These are phyloP conservation scores for Alviniconcha marisindica DNA, from an alignment of 1,140 invertebrate genomes.

Conservation along the genomic window DNA sequence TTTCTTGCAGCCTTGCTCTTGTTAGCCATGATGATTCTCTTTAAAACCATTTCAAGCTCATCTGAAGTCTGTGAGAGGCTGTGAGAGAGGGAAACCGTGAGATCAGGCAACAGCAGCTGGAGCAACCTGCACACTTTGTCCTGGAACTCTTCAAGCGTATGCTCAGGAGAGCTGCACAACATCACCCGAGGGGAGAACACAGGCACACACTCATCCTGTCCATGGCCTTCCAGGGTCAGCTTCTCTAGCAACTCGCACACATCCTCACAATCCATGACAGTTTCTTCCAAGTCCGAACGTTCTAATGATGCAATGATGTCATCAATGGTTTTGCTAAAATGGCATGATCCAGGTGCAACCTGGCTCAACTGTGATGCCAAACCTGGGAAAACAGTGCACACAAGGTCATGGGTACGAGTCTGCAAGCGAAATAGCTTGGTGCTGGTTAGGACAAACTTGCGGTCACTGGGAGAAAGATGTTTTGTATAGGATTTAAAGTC, in stretches of 20 bases:
- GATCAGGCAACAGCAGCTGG: conserved; percentile 46
- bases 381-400: conserved; percentile 47
- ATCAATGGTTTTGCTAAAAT: conserved; percentile 39
- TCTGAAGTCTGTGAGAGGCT: conserved; percentile 21
- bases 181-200: conserved; percentile 40
- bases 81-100: conserved; percentile 38
- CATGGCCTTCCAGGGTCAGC: conserved; percentile 6
- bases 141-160: conserved; percentile 38
- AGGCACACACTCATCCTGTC: conserved; percentile 7
- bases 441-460: conserved; percentile 37
- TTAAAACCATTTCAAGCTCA: conserved; percentile 43
- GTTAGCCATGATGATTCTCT: conserved; percentile 42
- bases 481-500: neutral
- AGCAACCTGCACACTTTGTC: conserved; percentile 37
- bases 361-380: conserved; percentile 31
- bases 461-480: conserved; percentile 14
- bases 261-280: conserved; percentile 19
- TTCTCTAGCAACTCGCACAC: conserved; percentile 12
- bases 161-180: conserved; percentile 36
- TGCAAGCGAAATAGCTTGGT: conserved; percentile 40
- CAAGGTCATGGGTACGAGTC: conserved; percentile 38
- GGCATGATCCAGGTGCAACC: conserved; percentile 41
- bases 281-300: conserved; percentile 32
- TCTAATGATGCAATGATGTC: conserved; percentile 42
- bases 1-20: conserved; percentile 9